Evolutionary conservation across 1,140 invertebrate genomes (phyloP).

Genomic region (Drepana arcuata): DNA sequence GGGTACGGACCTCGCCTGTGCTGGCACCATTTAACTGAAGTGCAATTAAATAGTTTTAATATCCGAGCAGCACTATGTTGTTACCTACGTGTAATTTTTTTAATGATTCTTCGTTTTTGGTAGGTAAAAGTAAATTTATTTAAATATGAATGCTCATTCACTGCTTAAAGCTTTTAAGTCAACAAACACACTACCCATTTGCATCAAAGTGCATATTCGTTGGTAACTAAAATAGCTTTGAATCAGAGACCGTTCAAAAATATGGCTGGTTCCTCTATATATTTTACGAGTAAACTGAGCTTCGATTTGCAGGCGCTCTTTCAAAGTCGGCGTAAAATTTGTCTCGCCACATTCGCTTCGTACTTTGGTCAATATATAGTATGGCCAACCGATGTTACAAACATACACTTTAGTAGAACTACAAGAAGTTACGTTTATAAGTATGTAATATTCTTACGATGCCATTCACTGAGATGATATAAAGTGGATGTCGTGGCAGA

Average conservation of each 20-base stretch:
- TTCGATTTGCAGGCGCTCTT: constrained; percentile 16
- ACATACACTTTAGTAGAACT: constrained; percentile 1
- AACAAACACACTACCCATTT: no score
- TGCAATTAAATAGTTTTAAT: no score
- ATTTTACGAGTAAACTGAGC: constrained; percentile 13
- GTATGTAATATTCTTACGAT: not conserved
- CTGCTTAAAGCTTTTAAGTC: no score
- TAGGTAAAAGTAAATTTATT: no score
- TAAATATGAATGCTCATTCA: no score
- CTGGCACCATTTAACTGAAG: no score
- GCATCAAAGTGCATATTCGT: constrained; percentile 5
- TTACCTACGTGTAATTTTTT: no score
- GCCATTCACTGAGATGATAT: no score
- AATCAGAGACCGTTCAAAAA: constrained; percentile 11
- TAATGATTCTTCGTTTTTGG: no score
- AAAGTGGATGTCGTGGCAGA: no score
- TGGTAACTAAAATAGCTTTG: constrained; percentile 3
- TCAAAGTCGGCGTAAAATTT: constrained; percentile 19
- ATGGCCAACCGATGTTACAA: constrained; percentile 3
- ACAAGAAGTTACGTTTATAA: not conserved
- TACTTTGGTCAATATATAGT: constrained; percentile 13
- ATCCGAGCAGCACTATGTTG: no score
- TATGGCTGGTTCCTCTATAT: constrained; percentile 8
- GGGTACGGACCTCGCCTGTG: no score
- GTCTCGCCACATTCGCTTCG: constrained; percentile 15